These are phyloP conservation scores for Palaemon carinicauda DNA, from an alignment of 1,140 invertebrate genomes.

Conservation along the genomic window DNA sequence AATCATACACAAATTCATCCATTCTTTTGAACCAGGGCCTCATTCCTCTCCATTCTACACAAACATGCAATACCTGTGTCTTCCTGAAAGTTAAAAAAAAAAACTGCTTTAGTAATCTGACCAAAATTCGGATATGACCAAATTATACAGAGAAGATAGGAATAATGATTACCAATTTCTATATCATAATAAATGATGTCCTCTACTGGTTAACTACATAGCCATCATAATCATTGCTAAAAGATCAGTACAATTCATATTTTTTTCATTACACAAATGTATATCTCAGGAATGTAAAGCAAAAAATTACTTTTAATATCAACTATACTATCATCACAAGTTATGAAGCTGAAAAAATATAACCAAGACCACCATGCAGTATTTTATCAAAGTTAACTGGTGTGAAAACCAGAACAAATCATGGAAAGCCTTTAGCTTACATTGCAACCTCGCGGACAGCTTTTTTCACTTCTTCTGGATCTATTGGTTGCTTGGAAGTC, in stretches of 20 bases:
- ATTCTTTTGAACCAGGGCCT: constrained; percentile 6
- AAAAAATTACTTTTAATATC: too few species aligned
- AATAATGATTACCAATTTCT: too few species aligned
- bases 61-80: neutral
- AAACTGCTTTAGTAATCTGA: neutral
- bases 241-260: too few species aligned
- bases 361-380: neutral
- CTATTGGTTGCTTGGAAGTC: neutral
- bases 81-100: neutral
- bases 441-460: neutral
- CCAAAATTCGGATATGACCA: neutral
- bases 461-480: neutral
- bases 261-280: too few species aligned
- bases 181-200: too few species aligned
- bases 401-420: neutral
- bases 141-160: neutral
- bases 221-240: too few species aligned
- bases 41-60: neutral
- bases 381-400: too few species aligned
- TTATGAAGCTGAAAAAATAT: too few species aligned
- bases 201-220: too few species aligned
- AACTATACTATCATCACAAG: too few species aligned
- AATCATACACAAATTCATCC: neutral
- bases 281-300: too few species aligned
- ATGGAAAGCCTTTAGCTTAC: neutral